phyloP scores from a whole-genome alignment of 2,888 invertebrate species.

The Drosophila subsilvestris region DNA sequence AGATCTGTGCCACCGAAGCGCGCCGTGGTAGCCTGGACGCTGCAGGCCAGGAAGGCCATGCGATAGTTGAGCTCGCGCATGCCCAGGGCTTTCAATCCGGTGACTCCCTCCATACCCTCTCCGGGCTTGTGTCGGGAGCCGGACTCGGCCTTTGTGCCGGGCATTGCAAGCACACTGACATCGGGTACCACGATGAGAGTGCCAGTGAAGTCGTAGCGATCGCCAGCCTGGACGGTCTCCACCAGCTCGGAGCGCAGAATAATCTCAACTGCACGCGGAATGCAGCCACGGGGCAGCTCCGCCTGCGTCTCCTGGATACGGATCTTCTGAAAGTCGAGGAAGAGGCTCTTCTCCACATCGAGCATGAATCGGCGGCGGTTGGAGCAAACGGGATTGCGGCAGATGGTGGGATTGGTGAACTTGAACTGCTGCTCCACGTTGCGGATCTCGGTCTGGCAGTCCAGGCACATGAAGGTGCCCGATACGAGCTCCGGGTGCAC shows the following conservation, averaged over 20 bases:
- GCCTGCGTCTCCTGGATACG: conserved; percentile 99
- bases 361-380: conserved; percentile 95
- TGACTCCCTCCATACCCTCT: conserved; percentile 92
- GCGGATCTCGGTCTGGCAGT: conserved; percentile 96
- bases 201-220: conserved; percentile 96
- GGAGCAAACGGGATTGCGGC: conserved; percentile 97
- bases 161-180: conserved; percentile 92
- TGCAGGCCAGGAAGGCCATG: conserved; percentile 97
- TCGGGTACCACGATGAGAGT: conserved; percentile 99
- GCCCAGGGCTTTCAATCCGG: conserved; percentile 92
- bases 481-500: conserved; percentile 98
- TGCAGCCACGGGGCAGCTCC: conserved; percentile 97
- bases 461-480: conserved; percentile 96
- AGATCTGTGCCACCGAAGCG: conserved; percentile 94
- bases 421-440: conserved; percentile 99
- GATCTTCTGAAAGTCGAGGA: conserved; percentile 99
- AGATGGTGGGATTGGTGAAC: conserved; percentile 97
- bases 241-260: conserved; percentile 97
- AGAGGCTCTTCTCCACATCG: conserved; percentile 96
- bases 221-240: conserved; percentile 92
- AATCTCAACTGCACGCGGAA: conserved; percentile 97
- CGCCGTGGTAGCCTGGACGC: conserved; percentile 93
- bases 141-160: conserved; percentile 94
- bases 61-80: conserved; percentile 93
- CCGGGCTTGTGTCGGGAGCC: conserved; percentile 89